These are phyloP conservation scores for Phymastichus coffea DNA, from an alignment of 1,140 invertebrate genomes.

Conservation along the genomic window DNA sequence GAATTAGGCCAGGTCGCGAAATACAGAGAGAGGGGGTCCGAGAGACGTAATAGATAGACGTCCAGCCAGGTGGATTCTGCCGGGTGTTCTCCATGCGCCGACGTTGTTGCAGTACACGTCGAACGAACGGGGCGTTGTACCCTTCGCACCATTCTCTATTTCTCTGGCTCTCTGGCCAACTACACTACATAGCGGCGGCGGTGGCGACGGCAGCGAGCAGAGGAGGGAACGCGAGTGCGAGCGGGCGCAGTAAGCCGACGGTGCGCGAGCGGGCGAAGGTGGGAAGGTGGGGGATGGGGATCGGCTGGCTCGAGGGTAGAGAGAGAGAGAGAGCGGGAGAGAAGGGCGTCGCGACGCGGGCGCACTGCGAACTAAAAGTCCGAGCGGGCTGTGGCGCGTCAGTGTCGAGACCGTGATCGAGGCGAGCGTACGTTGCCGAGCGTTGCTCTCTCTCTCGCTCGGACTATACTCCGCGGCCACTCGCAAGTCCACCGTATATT, in stretches of 20 bases:
- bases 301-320: constrained; percentile 2
- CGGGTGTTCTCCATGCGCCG: too few species aligned
- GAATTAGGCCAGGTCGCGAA: too few species aligned
- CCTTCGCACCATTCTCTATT: too few species aligned
- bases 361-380: constrained; percentile 52
- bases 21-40: too few species aligned
- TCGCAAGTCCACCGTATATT: constrained; percentile 24
- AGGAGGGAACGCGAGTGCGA: too few species aligned
- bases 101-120: too few species aligned
- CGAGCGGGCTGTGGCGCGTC: constrained; percentile 45
- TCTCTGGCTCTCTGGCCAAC: too few species aligned
- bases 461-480: constrained; percentile 26
- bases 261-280: constrained; percentile 15
- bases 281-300: neutral
- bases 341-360: constrained; percentile 52
- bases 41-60: too few species aligned
- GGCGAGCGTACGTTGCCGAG: constrained; percentile 48
- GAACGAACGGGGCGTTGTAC: too few species aligned
- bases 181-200: too few species aligned
- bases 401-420: constrained; percentile 56
- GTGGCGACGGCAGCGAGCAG: too few species aligned
- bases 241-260: constrained; percentile 12
- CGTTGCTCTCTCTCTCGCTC: constrained; percentile 30
- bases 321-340: constrained; percentile 37
- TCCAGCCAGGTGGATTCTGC: too few species aligned